Conservation (phyloP, 1,140 invertebrate genomes). For the Aphelinus atriplicis region DNA sequence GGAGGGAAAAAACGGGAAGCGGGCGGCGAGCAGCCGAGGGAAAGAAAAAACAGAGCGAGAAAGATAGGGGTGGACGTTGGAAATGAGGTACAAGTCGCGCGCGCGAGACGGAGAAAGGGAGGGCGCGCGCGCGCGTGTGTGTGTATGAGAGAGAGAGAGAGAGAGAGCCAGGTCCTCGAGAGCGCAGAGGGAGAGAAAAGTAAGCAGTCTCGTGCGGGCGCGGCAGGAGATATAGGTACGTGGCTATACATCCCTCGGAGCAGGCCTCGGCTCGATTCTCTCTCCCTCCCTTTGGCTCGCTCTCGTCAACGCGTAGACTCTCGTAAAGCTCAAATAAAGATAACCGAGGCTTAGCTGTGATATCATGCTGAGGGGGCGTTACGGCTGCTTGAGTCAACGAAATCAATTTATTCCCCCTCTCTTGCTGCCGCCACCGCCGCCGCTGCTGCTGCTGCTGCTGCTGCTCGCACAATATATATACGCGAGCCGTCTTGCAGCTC, state of each 20-base stretch:
- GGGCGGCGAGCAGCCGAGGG: neutral
- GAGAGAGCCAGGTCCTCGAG: neutral
- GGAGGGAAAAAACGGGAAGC: constrained; percentile 20
- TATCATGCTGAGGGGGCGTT: constrained; percentile 64
- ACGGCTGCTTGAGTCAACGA: constrained; percentile 65
- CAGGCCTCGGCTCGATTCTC: neutral
- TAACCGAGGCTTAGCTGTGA: constrained; percentile 64
- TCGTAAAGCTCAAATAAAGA: constrained; percentile 66
- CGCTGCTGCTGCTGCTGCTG: too few species aligned
- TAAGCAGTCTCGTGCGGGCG: constrained; percentile 18
- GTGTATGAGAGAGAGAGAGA: neutral
- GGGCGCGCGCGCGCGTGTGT: too few species aligned
- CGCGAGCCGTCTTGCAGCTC: too few species aligned
- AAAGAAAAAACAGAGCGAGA: neutral
- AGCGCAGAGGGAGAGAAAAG: too few species aligned
- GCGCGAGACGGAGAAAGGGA: too few species aligned
- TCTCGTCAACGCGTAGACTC: constrained; percentile 52
- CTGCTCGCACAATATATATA: too few species aligned
- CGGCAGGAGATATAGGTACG: neutral
- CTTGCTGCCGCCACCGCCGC: too few species aligned
- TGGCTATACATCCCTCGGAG: neutral
- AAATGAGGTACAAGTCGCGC: too few species aligned
- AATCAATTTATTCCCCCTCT: constrained; percentile 65
- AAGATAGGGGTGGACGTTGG: too few species aligned
- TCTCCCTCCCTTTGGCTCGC: constrained; percentile 15